These are phyloP conservation scores for Lithophane ornitopus DNA, from an alignment of 2,888 invertebrate genomes.

Conservation along the genomic window DNA sequence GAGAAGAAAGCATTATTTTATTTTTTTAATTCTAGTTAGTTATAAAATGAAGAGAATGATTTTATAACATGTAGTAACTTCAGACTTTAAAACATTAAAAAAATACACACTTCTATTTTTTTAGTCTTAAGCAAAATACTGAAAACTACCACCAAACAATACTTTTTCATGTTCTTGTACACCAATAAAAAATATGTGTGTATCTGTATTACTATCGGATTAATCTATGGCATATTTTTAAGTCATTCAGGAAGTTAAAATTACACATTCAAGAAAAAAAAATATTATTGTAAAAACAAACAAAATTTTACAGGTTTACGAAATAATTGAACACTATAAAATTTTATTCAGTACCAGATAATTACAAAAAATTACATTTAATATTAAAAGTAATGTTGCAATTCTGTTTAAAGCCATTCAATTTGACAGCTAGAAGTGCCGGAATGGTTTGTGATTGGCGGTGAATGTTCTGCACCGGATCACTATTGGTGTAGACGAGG, in stretches of 20 bases:
- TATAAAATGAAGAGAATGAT: background rate
- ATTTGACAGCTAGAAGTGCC: conserved; percentile 90
- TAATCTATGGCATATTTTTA: conserved; percentile 4
- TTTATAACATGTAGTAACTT: background rate
- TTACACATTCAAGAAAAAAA: conserved; percentile 5
- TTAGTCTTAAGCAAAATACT: background rate
- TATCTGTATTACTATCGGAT: background rate
- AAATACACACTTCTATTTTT: background rate
- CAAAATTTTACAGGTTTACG: conserved; percentile 42
- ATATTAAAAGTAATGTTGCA: conserved; percentile 77
- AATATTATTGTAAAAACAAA: conserved; percentile 1
- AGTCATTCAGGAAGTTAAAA: conserved; percentile 33
- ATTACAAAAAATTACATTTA: conserved; percentile 64
- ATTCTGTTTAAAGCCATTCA: conserved; percentile 86
- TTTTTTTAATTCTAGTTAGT: background rate
- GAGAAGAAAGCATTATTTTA: background rate
- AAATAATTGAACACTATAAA: conserved; percentile 54
- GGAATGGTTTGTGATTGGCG: conserved; percentile 91
- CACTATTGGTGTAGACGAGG: conserved; percentile 89
- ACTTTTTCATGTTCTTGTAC: background rate
- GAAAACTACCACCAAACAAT: background rate
- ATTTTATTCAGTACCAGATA: conserved; percentile 60
- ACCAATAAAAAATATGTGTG: background rate
- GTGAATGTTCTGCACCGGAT: conserved; percentile 90
- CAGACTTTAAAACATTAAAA: background rate